Evolutionary conservation across 1,140 invertebrate genomes (phyloP), one percentile per base, ranked within the genome.

Genomic region (Lepidurus packardi): DNA sequence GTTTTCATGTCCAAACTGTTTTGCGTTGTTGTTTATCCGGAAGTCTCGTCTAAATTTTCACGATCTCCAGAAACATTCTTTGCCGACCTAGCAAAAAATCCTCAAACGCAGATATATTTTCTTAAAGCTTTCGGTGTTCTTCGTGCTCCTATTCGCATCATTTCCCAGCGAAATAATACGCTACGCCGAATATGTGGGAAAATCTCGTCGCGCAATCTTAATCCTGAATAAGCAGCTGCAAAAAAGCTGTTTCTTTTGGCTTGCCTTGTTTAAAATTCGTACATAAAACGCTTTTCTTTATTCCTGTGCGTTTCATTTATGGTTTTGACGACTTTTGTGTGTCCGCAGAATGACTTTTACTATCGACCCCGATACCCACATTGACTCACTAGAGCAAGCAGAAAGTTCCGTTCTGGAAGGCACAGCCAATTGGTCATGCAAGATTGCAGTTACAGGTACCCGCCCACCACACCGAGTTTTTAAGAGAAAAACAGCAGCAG

Each of bases 351-450:
- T 91, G 89, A 97, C 95, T 87, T 97, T 98, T 92, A 91, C 91
- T 90, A 93, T 98, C 90, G 95, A 98, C 89, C 94, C 96, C 87
- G 96, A 98, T 88, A 97, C 94, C 86, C 97, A 99, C 90, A 95
- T 96, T 89, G 97, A 98, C 90, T 95, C 95, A 87, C 92, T 98
- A 88, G 96, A 98, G 89, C 93, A 96, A 87, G 96, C 97, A 82
- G 96, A 99, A 89, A 91, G 92, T 88, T 92, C 93, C 87, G 97
- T 98, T 88, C 93, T 99, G 85, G 98, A 99, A 89, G 98, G 98
- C 87, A 99, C 96, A 84, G 98, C 96, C 85, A 99, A 99, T 89
- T 99, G 97, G 97, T 98, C 96, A 87, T 98, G 96, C 90, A 99
- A 99, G 92, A 97, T 99, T 89, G 95, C 95, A 85, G 95, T 97